Percentiles rank a stretch among this genome's conserved stretches.
Conservation (phyloP, 92 coral and sea anemone genomes). For the Epizoanthus stellaris region DNA sequence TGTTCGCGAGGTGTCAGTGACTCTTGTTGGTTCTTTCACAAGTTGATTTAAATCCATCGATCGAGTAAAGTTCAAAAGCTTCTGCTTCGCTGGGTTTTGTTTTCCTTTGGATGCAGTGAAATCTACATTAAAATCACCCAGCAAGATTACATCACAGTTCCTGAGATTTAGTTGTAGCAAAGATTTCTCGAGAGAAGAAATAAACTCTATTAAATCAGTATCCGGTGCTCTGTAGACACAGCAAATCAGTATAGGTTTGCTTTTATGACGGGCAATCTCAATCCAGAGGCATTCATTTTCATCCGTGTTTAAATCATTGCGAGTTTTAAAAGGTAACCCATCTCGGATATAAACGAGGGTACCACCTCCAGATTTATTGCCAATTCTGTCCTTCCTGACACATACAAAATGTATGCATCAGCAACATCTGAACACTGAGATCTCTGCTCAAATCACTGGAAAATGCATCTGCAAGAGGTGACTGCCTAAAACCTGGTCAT, state of each 20-base stretch:
- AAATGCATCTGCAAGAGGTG: too few species aligned
- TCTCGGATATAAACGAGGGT: too few species aligned
- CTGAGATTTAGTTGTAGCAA: background rate
- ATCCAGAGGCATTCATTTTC: conserved; percentile 28
- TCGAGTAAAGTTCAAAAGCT: conserved; percentile 36
- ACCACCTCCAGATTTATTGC: too few species aligned
- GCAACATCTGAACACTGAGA: too few species aligned
- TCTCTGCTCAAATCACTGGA: too few species aligned
- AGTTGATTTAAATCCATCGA: background rate
- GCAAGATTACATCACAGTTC: too few species aligned
- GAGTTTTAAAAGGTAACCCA: too few species aligned
- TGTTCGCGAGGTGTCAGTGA: too few species aligned
- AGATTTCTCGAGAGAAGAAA: conserved; percentile 26
- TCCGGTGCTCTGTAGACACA: conserved; percentile 14
- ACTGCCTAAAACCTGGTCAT: too few species aligned
- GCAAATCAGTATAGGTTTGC: conserved; percentile 47
- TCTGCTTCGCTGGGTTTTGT: background rate
- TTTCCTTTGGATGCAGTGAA: conserved; percentile 31
- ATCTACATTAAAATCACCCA: conserved; percentile 20
- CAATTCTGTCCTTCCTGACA: too few species aligned
- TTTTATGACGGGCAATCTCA: conserved; percentile 38
- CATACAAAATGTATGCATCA: too few species aligned
- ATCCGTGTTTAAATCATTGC: background rate
- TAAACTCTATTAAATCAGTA: conserved; percentile 3
- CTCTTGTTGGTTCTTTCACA: too few species aligned